Conservation (phyloP, 1,140 invertebrate species). For the Macrotrachela quadricornifera region DNA sequence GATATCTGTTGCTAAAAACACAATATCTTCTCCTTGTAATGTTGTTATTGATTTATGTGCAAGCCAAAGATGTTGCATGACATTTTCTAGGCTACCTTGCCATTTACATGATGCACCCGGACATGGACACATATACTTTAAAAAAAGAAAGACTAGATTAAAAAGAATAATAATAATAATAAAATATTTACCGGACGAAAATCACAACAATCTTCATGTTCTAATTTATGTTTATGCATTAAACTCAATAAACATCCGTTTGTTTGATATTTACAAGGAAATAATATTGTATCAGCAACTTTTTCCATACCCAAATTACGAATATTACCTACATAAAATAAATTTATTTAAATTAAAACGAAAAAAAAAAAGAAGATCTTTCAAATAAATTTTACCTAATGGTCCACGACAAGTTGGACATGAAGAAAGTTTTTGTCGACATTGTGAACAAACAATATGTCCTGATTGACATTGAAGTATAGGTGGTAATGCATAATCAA, state of each 20-base stretch:
- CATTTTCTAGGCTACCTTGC: constrained; percentile 81
- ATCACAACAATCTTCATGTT: constrained; percentile 94
- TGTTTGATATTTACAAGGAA: constrained; percentile 93
- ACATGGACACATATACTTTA: constrained; percentile 82
- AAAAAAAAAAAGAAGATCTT: background rate
- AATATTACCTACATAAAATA: constrained; percentile 56
- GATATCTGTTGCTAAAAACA: constrained; percentile 96
- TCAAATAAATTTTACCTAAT: constrained; percentile 38
- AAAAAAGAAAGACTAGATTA: constrained; percentile 10
- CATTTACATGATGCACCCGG: constrained; percentile 96
- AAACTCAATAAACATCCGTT: constrained; percentile 79
- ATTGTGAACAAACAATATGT: constrained; percentile 68
- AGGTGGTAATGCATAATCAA: constrained; percentile 94
- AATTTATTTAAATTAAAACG: background rate
- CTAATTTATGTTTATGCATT: constrained; percentile 80
- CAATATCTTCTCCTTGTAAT: constrained; percentile 77
- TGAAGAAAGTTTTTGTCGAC: constrained; percentile 77
- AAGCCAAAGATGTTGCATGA: constrained; percentile 90
- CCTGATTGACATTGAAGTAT: constrained; percentile 48
- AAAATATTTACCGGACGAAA: constrained; percentile 36
- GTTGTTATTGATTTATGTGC: constrained; percentile 97
- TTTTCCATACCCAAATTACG: constrained; percentile 97
- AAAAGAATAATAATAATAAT: background rate
- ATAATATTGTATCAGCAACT: constrained; percentile 87
- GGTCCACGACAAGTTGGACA: constrained; percentile 93